Percentiles rank a stretch among this genome's conserved stretches.
Evolutionary conservation across 1,140 invertebrate species (phyloP).

Genomic region (Aporrectodea caliginosa): DNA sequence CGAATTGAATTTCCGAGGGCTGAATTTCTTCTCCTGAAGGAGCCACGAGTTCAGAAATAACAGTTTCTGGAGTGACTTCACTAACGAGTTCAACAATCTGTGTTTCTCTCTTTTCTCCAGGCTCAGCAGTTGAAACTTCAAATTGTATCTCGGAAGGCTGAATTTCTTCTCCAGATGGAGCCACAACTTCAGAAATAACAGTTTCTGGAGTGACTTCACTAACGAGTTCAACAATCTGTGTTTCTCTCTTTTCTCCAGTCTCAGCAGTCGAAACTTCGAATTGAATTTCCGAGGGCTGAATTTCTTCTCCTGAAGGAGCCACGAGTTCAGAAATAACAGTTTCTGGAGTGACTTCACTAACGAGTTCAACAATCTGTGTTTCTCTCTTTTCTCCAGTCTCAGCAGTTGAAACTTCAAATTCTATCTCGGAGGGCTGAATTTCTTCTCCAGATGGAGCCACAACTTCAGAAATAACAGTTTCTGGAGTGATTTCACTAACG

Average conservation of each 20-base stretch:
- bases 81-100: background rate
- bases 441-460: constrained; percentile 26
- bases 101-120: background rate
- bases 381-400: background rate
- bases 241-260: background rate
- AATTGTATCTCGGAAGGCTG: constrained; percentile 12
- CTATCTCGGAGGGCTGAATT: background rate
- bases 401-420: constrained; percentile 22
- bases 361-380: background rate
- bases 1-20: background rate
- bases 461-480: background rate
- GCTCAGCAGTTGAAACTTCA: constrained; percentile 7
- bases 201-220: background rate
- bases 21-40: constrained; percentile 22
- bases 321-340: background rate
- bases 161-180: constrained; percentile 17
- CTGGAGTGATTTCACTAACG: background rate
- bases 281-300: background rate
- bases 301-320: background rate
- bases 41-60: constrained; percentile 5
- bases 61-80: background rate
- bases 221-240: background rate
- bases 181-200: background rate
- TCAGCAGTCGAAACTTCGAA: background rate
- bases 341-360: background rate